phyloP scores from a whole-genome alignment of 2,797 vertebrate genomes.

The Podarcis siculus region DNA sequence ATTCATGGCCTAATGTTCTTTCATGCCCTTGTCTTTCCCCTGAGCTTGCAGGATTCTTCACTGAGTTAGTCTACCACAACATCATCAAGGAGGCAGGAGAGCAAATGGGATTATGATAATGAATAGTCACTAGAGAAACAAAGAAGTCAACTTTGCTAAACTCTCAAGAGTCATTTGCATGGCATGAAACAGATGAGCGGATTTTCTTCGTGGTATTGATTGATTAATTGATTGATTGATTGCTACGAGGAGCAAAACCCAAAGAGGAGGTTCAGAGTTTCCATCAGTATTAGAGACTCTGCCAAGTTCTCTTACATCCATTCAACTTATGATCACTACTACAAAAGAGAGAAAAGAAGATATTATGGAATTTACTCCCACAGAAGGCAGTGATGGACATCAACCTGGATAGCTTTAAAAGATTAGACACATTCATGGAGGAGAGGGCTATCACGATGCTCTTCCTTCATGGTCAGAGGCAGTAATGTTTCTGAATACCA shows the following conservation, averaged over 20 bases:
- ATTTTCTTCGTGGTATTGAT: neutral
- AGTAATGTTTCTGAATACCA: no score
- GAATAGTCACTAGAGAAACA: neutral
- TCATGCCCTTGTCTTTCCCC: constrained; percentile 21
- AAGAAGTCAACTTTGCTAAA: neutral
- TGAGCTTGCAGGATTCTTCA: constrained; percentile 15
- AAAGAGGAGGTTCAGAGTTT: neutral
- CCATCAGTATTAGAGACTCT: neutral
- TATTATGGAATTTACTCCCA: no score
- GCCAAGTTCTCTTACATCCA: neutral
- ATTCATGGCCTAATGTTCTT: constrained; percentile 30
- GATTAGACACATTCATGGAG: no score
- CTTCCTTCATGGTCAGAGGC: no score
- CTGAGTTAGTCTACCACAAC: neutral
- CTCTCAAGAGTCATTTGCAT: neutral
- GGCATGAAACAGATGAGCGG: neutral
- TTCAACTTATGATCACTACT: neutral
- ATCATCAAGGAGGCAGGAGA: constrained; percentile 31
- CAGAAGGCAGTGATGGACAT: no score
- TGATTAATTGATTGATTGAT: neutral
- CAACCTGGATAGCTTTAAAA: no score
- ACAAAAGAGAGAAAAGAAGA: no score
- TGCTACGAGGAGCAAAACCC: neutral
- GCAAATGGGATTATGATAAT: constrained; percentile 40
- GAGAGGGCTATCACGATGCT: no score